Evolutionary conservation across 53 echinoderm and acorn worm genomes (phyloP).

Genomic region (Echinarachnius parma): DNA sequence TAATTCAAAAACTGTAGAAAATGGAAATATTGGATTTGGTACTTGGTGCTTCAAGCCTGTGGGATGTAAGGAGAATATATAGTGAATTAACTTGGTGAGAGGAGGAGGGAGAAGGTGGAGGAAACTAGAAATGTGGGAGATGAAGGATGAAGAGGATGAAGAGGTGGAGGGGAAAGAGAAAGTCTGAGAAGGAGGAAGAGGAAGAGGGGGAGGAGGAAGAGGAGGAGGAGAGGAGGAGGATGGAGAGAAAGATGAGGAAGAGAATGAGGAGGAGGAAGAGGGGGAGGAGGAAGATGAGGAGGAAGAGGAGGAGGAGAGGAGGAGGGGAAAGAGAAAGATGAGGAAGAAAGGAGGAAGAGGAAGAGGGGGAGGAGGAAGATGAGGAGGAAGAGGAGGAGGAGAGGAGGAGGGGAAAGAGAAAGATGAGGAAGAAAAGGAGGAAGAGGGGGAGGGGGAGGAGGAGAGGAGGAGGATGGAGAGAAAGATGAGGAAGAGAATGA

Average conservation of each 20-base stretch:
- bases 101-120: too few species aligned
- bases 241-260: background rate
- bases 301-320: background rate
- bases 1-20: too few species aligned
- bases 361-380: background rate
- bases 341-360: background rate
- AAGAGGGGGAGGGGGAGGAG: background rate
- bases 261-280: background rate
- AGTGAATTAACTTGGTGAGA: too few species aligned
- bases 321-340: background rate
- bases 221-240: background rate
- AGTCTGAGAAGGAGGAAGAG: background rate
- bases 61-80: too few species aligned
- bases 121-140: conserved; percentile 2
- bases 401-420: background rate
- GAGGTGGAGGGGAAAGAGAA: background rate
- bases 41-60: too few species aligned
- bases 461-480: background rate
- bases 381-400: background rate
- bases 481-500: background rate
- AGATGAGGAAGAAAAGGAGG: background rate
- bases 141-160: background rate
- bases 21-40: too few species aligned
- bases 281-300: background rate
- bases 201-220: background rate